A percentile compares a stretch with the other conserved stretches of the same genome.
These are phyloP conservation scores for Sesia bembeciformis DNA, from an alignment of 2,888 invertebrate species.

Conservation along the genomic window DNA sequence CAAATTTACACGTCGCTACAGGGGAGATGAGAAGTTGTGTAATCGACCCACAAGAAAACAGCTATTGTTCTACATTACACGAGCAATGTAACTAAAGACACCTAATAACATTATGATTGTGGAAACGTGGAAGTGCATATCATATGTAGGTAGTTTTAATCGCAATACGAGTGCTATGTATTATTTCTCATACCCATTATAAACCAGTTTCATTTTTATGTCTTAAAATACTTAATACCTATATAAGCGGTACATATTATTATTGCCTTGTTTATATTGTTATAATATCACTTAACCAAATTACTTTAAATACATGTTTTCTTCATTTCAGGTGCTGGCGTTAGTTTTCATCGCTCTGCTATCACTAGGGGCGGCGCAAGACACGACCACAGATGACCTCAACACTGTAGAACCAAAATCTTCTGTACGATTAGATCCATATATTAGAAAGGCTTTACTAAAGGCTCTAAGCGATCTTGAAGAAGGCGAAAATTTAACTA, in stretches of 20 bases:
- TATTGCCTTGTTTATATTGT: too few relatives aligned
- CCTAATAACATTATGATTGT: conserved; percentile 40
- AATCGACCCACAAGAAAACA: conserved; percentile 37
- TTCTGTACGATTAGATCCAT: conserved; percentile 80
- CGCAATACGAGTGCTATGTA: not conserved
- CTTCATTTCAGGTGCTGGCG: conserved; percentile 42
- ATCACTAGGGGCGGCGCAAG: conserved; percentile 35
- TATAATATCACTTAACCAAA: too few relatives aligned
- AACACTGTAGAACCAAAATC: conserved; percentile 63
- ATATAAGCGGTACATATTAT: too few relatives aligned
- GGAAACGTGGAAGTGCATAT: conserved; percentile 42
- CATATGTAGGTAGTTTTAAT: not conserved
- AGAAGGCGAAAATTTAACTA: conserved; percentile 66
- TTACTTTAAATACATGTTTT: not conserved
- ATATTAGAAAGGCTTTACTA: conserved; percentile 82
- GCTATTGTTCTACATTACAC: conserved; percentile 44
- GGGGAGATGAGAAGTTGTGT: conserved; percentile 30
- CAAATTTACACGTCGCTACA: conserved; percentile 9
- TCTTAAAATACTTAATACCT: too few relatives aligned
- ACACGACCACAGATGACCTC: conserved; percentile 45
- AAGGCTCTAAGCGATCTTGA: conserved; percentile 85
- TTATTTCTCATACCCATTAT: not conserved
- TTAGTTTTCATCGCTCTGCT: conserved; percentile 35
- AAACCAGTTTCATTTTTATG: too few relatives aligned
- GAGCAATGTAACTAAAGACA: conserved; percentile 34